Conservation (phyloP, 2,797 vertebrate genomes). For the Antrozous pallidus region DNA sequence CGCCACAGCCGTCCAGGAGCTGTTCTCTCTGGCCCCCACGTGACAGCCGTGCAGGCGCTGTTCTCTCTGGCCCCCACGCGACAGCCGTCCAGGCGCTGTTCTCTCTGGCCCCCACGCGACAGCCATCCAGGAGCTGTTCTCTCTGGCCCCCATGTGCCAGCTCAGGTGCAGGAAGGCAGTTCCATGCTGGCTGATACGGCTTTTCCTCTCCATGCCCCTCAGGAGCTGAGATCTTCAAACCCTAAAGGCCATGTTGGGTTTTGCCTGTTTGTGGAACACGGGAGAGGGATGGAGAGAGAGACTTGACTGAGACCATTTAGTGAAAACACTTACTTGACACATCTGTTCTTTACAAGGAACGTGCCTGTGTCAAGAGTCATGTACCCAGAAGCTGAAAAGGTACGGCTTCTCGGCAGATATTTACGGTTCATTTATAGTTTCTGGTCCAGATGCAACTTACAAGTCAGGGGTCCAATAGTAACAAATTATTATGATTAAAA, state of each 20-base stretch:
- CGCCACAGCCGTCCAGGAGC: background rate
- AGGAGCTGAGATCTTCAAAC: background rate
- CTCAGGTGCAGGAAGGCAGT: background rate
- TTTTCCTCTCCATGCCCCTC: background rate
- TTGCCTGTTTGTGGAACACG: background rate
- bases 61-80: no score
- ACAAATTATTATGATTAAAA: background rate
- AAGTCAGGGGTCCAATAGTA: background rate
- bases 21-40: background rate
- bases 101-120: background rate
- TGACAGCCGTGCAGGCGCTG: background rate
- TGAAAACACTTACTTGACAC: background rate
- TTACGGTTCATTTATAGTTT: conserved; percentile 18
- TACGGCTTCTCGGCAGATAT: background rate
- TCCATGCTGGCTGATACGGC: background rate
- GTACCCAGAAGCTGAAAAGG: background rate
- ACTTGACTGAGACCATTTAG: background rate
- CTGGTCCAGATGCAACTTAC: background rate
- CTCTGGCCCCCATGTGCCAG: background rate
- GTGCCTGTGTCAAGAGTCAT: background rate
- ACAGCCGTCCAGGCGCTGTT: conserved; percentile 6
- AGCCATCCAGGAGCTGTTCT: conserved; percentile 10
- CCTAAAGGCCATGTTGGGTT: background rate
- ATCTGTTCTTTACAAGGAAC: background rate
- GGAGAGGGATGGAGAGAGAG: background rate